A percentile compares a stretch with the other conserved stretches of the same genome.
phyloP scores from a whole-genome alignment of 2,797 vertebrate species.

The Borostomias antarcticus region DNA sequence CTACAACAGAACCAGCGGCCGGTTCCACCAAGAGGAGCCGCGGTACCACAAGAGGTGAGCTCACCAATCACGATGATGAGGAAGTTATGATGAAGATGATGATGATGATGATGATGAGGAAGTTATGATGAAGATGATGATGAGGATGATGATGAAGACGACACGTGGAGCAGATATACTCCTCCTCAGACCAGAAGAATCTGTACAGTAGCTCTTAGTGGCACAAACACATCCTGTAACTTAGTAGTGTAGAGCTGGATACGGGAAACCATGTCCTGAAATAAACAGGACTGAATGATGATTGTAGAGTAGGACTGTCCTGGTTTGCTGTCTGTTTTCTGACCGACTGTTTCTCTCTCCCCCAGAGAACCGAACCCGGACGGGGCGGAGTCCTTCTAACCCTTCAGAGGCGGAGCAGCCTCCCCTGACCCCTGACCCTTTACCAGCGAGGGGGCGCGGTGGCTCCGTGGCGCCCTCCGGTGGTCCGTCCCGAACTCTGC shows the following conservation, averaged over 20 bases:
- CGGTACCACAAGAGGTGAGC: slow-evolving; percentile 68
- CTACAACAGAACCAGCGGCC: slow-evolving; percentile 73
- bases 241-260: too few species aligned
- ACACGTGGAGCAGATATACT: too few species aligned
- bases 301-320: neutral
- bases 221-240: too few species aligned
- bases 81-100: neutral
- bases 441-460: slow-evolving; percentile 20
- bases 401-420: slow-evolving; percentile 38
- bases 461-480: slow-evolving; percentile 32
- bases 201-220: too few species aligned
- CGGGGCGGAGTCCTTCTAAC: slow-evolving; percentile 52
- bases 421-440: slow-evolving; percentile 25
- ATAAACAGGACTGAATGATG: too few species aligned
- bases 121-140: too few species aligned
- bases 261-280: too few species aligned
- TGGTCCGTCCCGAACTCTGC: slow-evolving; percentile 24
- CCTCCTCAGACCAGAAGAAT: too few species aligned
- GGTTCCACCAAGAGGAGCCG: slow-evolving; percentile 60
- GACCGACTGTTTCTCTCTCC: neutral
- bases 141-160: too few species aligned
- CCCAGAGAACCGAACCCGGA: slow-evolving; percentile 48
- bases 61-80: neutral
- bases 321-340: neutral
- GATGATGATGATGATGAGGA: too few species aligned